Evolutionary conservation across 2,113 vertebrate species (phyloP).

Genomic region (Nycticebus coucang): DNA sequence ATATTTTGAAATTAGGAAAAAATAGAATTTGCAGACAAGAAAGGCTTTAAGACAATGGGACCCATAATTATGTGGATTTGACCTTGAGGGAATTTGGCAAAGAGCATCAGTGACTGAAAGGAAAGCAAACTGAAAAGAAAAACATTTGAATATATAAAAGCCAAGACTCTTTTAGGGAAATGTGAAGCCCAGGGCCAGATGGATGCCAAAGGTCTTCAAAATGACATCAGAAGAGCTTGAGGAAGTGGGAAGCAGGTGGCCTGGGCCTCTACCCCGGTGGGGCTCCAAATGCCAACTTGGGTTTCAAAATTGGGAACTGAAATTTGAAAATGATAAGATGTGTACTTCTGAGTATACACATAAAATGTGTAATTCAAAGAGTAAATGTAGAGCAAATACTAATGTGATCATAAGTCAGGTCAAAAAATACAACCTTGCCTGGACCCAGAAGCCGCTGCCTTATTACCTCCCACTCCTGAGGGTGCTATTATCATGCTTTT

Average conservation of each 20-base stretch:
- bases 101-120: constrained; percentile 55
- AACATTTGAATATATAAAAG: constrained; percentile 63
- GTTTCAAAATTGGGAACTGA: neutral
- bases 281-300: neutral
- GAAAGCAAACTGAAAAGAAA: constrained; percentile 74
- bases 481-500: neutral
- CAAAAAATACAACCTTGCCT: neutral
- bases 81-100: constrained; percentile 75
- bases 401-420: neutral
- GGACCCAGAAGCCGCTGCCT: too few relatives aligned
- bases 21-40: constrained; percentile 65
- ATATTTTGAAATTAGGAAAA: constrained; percentile 72
- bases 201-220: constrained; percentile 55
- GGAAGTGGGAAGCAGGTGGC: constrained; percentile 3
- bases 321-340: neutral
- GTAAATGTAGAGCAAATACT: neutral
- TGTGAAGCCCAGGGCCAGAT: constrained; percentile 41
- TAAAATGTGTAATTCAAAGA: constrained; percentile 22
- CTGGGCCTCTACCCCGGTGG: neutral
- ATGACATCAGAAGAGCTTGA: neutral
- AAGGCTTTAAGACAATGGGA: constrained; percentile 68
- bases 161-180: constrained; percentile 64
- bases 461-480: neutral
- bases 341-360: neutral
- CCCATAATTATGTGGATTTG: constrained; percentile 63